Evolutionary conservation across 2,888 invertebrate species (phyloP).

Genomic region (Agonum fuliginosum): DNA sequence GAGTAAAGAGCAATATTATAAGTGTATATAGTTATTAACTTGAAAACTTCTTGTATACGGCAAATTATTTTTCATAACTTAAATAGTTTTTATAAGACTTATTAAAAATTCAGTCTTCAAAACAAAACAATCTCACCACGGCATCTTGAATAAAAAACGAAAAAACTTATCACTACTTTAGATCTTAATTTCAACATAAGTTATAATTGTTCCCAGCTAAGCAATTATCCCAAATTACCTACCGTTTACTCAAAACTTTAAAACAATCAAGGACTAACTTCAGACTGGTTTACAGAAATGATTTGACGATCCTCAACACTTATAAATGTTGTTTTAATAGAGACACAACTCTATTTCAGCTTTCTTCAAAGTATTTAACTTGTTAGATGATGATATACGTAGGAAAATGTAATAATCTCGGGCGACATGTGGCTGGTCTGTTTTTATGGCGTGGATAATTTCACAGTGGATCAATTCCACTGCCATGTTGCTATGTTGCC

Average conservation of each 20-base stretch:
- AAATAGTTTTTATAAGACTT: constrained; percentile 17
- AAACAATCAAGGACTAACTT: constrained; percentile 32
- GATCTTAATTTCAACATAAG: constrained; percentile 40
- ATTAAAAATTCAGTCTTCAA: constrained; percentile 35
- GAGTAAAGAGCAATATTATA: background rate
- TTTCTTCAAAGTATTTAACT: constrained; percentile 50
- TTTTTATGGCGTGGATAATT: constrained; percentile 26
- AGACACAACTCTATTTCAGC: constrained; percentile 1
- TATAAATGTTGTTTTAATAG: constrained; percentile 42
- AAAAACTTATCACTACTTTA: constrained; percentile 4
- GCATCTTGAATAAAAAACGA: constrained; percentile 13
- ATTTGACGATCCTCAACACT: constrained; percentile 29
- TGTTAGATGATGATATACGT: constrained; percentile 52
- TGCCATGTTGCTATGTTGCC: constrained; percentile 27
- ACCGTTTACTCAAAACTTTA: constrained; percentile 29
- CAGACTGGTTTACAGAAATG: constrained; percentile 24
- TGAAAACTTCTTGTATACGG: constrained; percentile 8
- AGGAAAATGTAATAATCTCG: constrained; percentile 40
- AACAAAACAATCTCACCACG: constrained; percentile 7
- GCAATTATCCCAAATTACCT: constrained; percentile 42
- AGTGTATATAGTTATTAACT: constrained; percentile 18
- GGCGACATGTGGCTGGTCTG: constrained; percentile 39
- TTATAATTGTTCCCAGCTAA: constrained; percentile 37
- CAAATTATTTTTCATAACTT: constrained; percentile 32
- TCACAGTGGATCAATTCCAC: constrained; percentile 3